Base-by-base conservation (phyloP, 2,113 vertebrate species). In the Ancistrus triradiatus region DNA sequence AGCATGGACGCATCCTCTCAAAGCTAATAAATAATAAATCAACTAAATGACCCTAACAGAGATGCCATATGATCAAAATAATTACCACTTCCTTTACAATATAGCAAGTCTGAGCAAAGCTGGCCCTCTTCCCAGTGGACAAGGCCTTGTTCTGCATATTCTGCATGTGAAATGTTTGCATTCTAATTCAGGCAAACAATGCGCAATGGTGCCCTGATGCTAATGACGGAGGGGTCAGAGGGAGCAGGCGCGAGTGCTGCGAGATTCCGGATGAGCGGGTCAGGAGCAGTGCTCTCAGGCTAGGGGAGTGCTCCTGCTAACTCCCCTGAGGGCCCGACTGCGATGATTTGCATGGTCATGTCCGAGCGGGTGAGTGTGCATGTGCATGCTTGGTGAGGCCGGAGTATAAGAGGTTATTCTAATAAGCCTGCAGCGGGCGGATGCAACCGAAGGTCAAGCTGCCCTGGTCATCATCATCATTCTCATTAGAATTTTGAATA, bases 261-360 rank as follows among this genome's bases (percentile, higher is more conserved):
- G 44, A 58, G 53, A 77, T 65, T 68, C 59, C 40, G 24, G 59
- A 60, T 66, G 69, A 77, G 68, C 42, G 7, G 69, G 63, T 69
- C 69, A 72, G 62, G 52, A 52, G 58, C 35, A 60, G 50, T 56
- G 66, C 31, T 21, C 56, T 42, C 47, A 38, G 70, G 64, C 74
- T 48, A 56, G 28, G 53, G 70, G 70, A 69, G 67, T 50, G 59
- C 70, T 58, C 57, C 43, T 10, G 31, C 53, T 52, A 50, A 43
- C 53, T 73, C 69, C 63, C 66, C 25, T 9, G 40, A 43, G 58
- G 31, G 55, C 22, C 21, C 46, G 43, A 15, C 18, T 15, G 46
- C 10, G 37, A 60, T 75, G 53, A 76, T 76, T 76, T 76, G 74
- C 74, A 70, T 73, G 67, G 70, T 50, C 51, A 57, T 70, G 70